Evolutionary conservation across 2,888 invertebrate species (phyloP).

Genomic region (Deroplatys truncata): DNA sequence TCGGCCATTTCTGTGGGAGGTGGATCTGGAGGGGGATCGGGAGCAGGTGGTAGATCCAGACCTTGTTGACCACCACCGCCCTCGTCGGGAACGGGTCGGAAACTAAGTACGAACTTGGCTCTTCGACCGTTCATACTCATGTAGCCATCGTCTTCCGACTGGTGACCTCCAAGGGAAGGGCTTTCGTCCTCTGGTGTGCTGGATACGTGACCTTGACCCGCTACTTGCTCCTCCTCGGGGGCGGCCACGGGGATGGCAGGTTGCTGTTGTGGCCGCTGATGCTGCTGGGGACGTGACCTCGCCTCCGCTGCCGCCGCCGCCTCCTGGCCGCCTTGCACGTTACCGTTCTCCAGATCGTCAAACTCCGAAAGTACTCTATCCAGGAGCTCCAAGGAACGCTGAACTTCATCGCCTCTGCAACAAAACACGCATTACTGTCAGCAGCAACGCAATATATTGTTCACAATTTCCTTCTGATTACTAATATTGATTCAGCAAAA

Average conservation of each 20-base stretch:
- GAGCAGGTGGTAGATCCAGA: constrained; percentile 13
- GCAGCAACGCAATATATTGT: no score
- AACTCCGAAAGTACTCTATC: constrained; percentile 88
- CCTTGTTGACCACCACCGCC: background rate
- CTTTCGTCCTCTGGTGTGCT: constrained; percentile 61
- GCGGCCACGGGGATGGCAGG: constrained; percentile 10
- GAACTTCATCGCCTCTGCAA: constrained; percentile 81
- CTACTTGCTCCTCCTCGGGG: constrained; percentile 32
- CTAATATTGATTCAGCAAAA: no score
- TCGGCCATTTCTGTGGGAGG: constrained; percentile 40
- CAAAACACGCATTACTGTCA: background rate
- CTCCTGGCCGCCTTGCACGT: constrained; percentile 43
- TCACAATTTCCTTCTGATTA: no score
- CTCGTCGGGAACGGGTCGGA: constrained; percentile 58
- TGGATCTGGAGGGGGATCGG: constrained; percentile 21
- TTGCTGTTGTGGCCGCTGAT: background rate
- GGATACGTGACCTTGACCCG: constrained; percentile 34
- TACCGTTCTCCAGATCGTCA: constrained; percentile 69
- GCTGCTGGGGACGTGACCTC: background rate
- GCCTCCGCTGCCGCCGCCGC: constrained; percentile 9
- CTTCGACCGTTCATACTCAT: constrained; percentile 88
- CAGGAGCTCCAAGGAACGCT: constrained; percentile 80
- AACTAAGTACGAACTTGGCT: constrained; percentile 68
- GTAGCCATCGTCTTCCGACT: constrained; percentile 87
- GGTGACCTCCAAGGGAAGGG: constrained; percentile 76